Evolutionary conservation across 2,113 vertebrate species (phyloP).

Genomic region (Urocitellus parryii): DNA sequence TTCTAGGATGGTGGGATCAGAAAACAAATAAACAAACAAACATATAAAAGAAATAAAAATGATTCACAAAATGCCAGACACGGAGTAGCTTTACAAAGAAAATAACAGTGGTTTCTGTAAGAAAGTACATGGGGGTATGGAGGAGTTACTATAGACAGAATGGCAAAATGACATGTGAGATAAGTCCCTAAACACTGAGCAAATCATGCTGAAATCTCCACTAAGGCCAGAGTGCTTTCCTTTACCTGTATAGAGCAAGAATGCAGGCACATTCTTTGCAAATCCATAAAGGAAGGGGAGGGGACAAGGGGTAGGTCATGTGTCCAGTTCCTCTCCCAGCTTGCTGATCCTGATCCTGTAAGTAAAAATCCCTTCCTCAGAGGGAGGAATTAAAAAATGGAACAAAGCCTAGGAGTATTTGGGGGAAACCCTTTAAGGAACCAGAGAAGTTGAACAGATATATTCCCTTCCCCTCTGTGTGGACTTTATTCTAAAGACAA

Average conservation of each 20-base stretch:
- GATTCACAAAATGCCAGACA: background rate
- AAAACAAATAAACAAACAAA: background rate
- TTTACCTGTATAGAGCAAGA: background rate
- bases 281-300: background rate
- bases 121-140: background rate
- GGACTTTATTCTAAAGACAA: background rate
- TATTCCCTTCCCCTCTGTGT: background rate
- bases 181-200: background rate
- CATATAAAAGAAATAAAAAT: background rate
- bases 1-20: background rate
- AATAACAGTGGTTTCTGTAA: background rate
- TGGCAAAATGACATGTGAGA: background rate
- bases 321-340: background rate
- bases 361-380: background rate
- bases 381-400: background rate
- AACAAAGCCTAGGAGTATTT: background rate
- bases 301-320: too few species aligned
- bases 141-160: background rate
- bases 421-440: background rate
- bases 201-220: background rate
- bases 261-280: background rate
- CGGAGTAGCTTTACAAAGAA: background rate
- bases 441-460: background rate
- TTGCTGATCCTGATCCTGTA: background rate
- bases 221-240: background rate